These are phyloP conservation scores for Rhombomys opimus DNA, from an alignment of 2,113 vertebrate species.

Conservation along the genomic window DNA sequence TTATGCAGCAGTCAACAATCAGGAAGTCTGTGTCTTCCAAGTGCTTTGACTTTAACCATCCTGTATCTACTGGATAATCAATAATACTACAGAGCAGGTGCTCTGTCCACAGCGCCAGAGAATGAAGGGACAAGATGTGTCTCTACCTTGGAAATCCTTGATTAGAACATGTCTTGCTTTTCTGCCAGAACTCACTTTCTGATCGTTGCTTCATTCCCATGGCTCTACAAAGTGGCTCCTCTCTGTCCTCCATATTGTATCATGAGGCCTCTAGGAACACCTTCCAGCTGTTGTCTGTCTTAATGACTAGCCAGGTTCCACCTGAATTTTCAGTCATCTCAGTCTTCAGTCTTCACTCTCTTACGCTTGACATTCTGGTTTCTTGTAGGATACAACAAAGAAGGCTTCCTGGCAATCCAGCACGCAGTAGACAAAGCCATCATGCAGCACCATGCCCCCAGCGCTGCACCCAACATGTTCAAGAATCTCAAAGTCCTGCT, in stretches of 20 bases:
- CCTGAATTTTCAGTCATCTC: not conserved
- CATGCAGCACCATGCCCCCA: slow-evolving; percentile 87
- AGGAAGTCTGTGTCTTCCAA: not conserved
- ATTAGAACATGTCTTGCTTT: not conserved
- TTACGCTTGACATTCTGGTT: not conserved
- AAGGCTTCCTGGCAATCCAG: slow-evolving; percentile 94
- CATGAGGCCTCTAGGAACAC: not conserved
- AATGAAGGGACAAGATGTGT: too few relatives aligned
- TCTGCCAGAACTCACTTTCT: not conserved
- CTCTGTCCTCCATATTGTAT: not conserved
- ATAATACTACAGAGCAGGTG: not conserved
- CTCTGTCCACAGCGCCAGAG: not conserved
- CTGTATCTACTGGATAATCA: not conserved
- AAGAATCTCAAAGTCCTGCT: slow-evolving; percentile 86
- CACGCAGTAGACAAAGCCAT: slow-evolving; percentile 93
- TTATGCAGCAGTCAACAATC: not conserved
- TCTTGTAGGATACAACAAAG: slow-evolving; percentile 91
- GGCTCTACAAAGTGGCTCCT: not conserved
- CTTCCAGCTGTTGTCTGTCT: not conserved
- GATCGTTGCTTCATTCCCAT: not conserved
- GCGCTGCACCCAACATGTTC: slow-evolving; percentile 79
- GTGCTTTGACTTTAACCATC: not conserved
- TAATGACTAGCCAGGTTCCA: not conserved
- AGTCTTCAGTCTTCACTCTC: not conserved
- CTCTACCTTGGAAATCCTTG: not conserved